Evolutionary conservation across 2,888 invertebrate genomes (phyloP).

Genomic region (Lycocerus yunnanus): DNA sequence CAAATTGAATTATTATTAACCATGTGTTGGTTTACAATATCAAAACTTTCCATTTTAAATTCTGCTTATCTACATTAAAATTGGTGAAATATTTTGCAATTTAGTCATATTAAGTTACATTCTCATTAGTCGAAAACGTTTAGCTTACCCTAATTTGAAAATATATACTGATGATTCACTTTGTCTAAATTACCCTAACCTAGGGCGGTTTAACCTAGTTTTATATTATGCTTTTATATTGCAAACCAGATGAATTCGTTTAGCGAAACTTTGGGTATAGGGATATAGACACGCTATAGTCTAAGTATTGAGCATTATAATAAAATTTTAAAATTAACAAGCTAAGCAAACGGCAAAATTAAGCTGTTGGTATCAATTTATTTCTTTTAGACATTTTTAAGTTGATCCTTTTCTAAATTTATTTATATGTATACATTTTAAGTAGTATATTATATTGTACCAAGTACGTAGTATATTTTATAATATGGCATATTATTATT

Average conservation of each 20-base stretch:
- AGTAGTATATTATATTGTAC: too few relatives aligned
- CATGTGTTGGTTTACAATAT: not conserved
- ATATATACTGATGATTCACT: not conserved
- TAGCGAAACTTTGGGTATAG: too few relatives aligned
- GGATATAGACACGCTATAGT: too few relatives aligned
- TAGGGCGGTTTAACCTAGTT: not conserved
- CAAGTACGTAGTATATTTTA: too few relatives aligned
- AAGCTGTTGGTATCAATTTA: too few relatives aligned
- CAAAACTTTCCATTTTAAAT: not conserved
- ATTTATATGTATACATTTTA: too few relatives aligned
- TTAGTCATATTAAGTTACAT: not conserved
- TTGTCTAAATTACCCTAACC: not conserved
- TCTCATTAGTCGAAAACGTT: not conserved
- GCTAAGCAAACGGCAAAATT: too few relatives aligned
- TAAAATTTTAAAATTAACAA: too few relatives aligned
- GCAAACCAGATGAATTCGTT: not conserved
- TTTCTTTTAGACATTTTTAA: too few relatives aligned
- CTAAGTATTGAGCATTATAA: too few relatives aligned
- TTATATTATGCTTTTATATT: not conserved
- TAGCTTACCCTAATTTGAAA: not conserved
- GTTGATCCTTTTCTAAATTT: too few relatives aligned
- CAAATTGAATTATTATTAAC: not conserved
- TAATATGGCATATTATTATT: too few relatives aligned
- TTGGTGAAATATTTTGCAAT: not conserved
- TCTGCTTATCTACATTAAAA: not conserved